Base-by-base conservation (phyloP, 2,113 vertebrate genomes). In the Syngnathoides biaculeatus region DNA sequence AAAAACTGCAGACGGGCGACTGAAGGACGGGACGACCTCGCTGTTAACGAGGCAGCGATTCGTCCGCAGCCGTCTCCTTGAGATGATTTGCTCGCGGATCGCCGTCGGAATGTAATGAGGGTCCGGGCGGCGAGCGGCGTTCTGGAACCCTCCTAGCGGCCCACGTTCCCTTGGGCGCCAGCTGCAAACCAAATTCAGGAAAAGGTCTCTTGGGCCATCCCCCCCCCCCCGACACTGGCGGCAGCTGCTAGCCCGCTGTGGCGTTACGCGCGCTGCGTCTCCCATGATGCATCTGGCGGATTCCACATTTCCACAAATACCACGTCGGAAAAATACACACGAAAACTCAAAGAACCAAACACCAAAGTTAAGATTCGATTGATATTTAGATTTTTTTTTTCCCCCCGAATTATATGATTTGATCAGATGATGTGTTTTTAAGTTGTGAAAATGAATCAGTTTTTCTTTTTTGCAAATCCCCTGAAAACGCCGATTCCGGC, bases 41-140 rank as follows among this genome's bases (percentile, higher is more conserved):
- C 73, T 75, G 58, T 84, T 90, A 91, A 86, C 90, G 91, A 89
- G 90, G 81, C 85, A 90, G 86, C 93, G 89, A 92, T 81, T 80
- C 78, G 84, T 86, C 80, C 64, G 65, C 68, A 5, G 53, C 35
- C 48, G 56, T 85, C 77, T 78, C 84, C 86, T 89, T 85, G 79
- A 77, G 73, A 83, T 85, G 84, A 89, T 91, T 90, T 89, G 88
- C 68, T 40, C 68, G 40, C 56, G 43, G 45, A 66, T 35, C 62
- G 68, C 65, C 74, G 79, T 50, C 73, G 70, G 75, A 79, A 85
- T 78, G 68, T 68, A 79, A 89, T 87, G 78, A 84, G 55, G 64
- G 5, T 24, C 48, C 30, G 43, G 67, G 43, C 27, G 27, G 72
- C n/a, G 64, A 45, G 53, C 6, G 55, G 27, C 2, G 48, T 52